Evolutionary conservation across 2,888 invertebrate species (phyloP).

Genomic region (Ceriagrion tenellum): DNA sequence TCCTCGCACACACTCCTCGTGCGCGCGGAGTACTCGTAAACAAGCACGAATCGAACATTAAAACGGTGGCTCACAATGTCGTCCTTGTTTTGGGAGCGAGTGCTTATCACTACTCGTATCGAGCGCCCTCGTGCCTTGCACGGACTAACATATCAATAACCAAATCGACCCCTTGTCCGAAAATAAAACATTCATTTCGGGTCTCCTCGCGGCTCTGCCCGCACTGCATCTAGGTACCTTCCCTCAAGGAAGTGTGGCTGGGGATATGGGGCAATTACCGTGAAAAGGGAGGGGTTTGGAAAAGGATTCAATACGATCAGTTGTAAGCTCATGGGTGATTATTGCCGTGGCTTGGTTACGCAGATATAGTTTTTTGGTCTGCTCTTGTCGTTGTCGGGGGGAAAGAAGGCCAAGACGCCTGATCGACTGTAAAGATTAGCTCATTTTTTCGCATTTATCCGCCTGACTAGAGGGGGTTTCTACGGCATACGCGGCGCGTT

Average conservation of each 20-base stretch:
- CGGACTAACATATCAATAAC: slow-evolving; percentile 18
- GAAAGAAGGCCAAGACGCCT: too few relatives aligned
- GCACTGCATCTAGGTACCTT: background rate
- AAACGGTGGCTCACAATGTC: slow-evolving; percentile 5
- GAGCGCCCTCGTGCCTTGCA: slow-evolving; percentile 14
- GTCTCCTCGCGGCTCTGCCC: background rate
- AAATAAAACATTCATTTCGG: background rate
- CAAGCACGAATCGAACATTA: background rate
- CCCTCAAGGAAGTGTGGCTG: background rate
- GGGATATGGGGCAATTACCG: too few relatives aligned
- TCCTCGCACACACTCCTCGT: background rate
- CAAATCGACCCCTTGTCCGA: slow-evolving; percentile 32
- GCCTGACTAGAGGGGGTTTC: background rate
- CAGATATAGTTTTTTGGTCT: too few relatives aligned
- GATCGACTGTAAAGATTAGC: too few relatives aligned
- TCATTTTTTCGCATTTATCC: background rate
- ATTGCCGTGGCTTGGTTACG: too few relatives aligned
- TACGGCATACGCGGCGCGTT: background rate
- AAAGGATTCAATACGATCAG: too few relatives aligned
- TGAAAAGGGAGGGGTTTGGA: too few relatives aligned
- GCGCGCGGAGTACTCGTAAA: background rate
- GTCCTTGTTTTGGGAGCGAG: background rate
- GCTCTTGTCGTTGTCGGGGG: too few relatives aligned
- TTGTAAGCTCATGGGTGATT: too few relatives aligned
- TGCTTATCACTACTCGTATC: slow-evolving; percentile 18